Percentiles rank a stretch among this genome's conserved stretches.
Evolutionary conservation across 2,797 vertebrate genomes (phyloP).

Genomic region (Hypotaenidia okinawae): DNA sequence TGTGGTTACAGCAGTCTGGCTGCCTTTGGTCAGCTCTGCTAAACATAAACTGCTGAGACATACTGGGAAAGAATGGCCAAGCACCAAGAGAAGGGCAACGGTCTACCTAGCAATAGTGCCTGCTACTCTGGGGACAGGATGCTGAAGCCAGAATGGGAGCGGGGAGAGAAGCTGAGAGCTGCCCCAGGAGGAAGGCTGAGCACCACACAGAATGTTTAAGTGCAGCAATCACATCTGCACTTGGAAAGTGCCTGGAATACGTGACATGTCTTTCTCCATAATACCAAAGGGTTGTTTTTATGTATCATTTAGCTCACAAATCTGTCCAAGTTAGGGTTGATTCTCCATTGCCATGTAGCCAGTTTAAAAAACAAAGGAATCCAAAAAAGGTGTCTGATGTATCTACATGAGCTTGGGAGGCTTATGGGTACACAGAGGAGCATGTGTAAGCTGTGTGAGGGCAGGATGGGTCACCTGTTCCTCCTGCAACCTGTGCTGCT

Average conservation of each 20-base stretch:
- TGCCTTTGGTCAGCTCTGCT: not conserved
- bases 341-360: not conserved
- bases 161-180: not conserved
- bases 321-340: not conserved
- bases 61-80: not conserved
- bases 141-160: not conserved
- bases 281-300: not conserved
- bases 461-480: not conserved
- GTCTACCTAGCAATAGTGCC: too few species aligned
- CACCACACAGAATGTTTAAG: too few species aligned
- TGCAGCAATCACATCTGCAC: not conserved
- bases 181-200: not conserved
- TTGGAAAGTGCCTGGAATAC: not conserved
- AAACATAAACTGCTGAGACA: not conserved
- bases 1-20: not conserved
- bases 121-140: not conserved
- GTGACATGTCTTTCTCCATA: not conserved
- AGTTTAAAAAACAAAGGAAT: not conserved
- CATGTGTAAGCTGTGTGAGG: not conserved
- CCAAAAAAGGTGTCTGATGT: not conserved
- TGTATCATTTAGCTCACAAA: not conserved
- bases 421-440: rapidly evolving
- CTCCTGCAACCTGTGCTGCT: not conserved
- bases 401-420: not conserved
- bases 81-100: not conserved